Conservation (phyloP, 2,888 invertebrate species). For the Malthinus flaveolus region DNA sequence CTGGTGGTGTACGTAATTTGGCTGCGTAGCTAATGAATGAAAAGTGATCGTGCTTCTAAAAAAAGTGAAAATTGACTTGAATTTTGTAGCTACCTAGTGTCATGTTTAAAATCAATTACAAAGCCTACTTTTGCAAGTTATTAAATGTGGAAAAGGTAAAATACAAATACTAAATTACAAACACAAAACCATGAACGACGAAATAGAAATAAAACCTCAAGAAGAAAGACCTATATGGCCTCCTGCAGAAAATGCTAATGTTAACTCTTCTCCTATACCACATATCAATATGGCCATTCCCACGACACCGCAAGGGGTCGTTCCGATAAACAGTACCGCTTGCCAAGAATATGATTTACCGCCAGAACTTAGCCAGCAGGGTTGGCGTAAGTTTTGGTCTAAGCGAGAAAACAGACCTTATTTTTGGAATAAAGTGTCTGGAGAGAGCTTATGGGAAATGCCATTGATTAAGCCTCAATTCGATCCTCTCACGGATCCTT, state of each 20-base stretch:
- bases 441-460: conserved; percentile 97
- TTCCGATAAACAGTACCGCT: conserved; percentile 58
- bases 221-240: conserved; percentile 51
- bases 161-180: conserved; percentile 21
- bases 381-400: conserved; percentile 97
- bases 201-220: conserved; percentile 46
- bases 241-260: conserved; percentile 45
- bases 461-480: conserved; percentile 76
- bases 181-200: conserved; percentile 51
- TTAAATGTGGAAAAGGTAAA: conserved; percentile 21
- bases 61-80: conserved; percentile 26
- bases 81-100: conserved; percentile 13
- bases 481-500: conserved; percentile 90
- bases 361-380: conserved; percentile 76
- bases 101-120: conserved; percentile 9
- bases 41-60: conserved; percentile 41
- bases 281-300: conserved; percentile 56
- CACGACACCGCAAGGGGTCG: conserved; percentile 60
- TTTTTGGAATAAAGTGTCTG: conserved; percentile 94
- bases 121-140: conserved; percentile 11
- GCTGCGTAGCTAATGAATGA: conserved; percentile 53
- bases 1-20: conserved; percentile 53
- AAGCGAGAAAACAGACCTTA: conserved; percentile 93
- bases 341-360: conserved; percentile 59
- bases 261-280: conserved; percentile 44